phyloP scores from a whole-genome alignment of 1,140 invertebrate genomes.

The Protaetia brevitarsis region DNA sequence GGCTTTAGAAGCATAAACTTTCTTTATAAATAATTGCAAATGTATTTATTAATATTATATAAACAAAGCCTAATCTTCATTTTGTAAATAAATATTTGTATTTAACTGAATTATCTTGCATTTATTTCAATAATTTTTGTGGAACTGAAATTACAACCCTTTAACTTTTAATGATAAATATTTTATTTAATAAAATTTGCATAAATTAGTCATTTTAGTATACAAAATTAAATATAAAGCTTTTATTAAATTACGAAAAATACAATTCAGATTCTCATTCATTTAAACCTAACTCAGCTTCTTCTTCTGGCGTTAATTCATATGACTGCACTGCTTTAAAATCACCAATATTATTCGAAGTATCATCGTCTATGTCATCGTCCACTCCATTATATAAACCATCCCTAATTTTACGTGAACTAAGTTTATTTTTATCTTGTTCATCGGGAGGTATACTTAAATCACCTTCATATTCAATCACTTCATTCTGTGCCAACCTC shows the following conservation, averaged over 20 bases:
- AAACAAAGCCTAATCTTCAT: neutral
- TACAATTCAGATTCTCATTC: constrained; percentile 28
- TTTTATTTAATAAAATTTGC: too few relatives aligned
- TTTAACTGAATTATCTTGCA: neutral
- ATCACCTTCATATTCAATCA: constrained; percentile 48
- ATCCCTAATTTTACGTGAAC: constrained; percentile 41
- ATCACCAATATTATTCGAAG: constrained; percentile 25
- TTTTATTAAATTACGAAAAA: neutral
- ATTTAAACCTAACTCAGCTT: constrained; percentile 41
- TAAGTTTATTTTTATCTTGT: constrained; percentile 33
- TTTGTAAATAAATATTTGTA: constrained; percentile 11
- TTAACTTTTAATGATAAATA: too few relatives aligned
- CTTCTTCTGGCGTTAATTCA: constrained; percentile 46
- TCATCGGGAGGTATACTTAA: constrained; percentile 39
- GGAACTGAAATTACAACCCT: too few relatives aligned
- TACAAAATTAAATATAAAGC: too few relatives aligned
- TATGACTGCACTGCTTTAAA: constrained; percentile 29
- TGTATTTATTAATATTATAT: neutral
- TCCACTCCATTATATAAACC: constrained; percentile 40
- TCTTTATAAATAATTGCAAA: neutral
- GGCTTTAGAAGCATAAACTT: constrained; percentile 55
- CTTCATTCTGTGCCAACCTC: constrained; percentile 70
- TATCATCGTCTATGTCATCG: constrained; percentile 45
- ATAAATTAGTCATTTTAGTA: neutral
- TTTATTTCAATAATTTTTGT: too few relatives aligned